These are phyloP conservation scores for Sarcophaga carnaria DNA, from an alignment of 2,888 invertebrate species.

Conservation along the genomic window DNA sequence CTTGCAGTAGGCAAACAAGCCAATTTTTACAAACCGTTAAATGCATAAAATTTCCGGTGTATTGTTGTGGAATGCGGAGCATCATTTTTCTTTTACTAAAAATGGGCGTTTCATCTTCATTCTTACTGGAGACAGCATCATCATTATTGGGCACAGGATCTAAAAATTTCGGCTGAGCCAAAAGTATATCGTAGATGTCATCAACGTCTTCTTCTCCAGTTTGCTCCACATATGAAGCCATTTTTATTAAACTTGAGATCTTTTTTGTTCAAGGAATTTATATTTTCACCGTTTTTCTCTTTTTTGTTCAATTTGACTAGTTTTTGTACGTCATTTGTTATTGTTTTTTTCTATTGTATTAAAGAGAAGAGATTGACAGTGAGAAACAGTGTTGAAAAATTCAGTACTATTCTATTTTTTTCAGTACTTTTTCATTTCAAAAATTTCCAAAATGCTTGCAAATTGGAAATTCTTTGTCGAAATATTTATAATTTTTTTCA, in stretches of 20 bases:
- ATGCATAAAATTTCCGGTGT: conserved; percentile 86
- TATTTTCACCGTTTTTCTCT: neutral
- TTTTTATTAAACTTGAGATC: conserved; percentile 17
- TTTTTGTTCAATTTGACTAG: neutral
- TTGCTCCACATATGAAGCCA: conserved; percentile 55
- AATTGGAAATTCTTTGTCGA: too few relatives aligned
- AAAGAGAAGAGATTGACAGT: neutral
- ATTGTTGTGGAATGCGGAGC: conserved; percentile 87
- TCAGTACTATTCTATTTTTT: too few relatives aligned
- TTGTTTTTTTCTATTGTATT: conserved; percentile 22
- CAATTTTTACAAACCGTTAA: conserved; percentile 91
- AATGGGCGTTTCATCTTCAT: conserved; percentile 88
- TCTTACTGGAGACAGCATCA: conserved; percentile 68
- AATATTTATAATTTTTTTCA: too few relatives aligned
- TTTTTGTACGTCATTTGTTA: conserved; percentile 15
- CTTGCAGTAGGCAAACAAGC: conserved; percentile 92
- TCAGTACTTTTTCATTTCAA: too few relatives aligned
- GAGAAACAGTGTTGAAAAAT: neutral
- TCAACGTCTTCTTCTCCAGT: conserved; percentile 18
- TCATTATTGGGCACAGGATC: conserved; percentile 66
- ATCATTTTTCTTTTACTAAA: conserved; percentile 93
- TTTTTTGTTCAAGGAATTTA: neutral
- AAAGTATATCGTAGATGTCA: conserved; percentile 37
- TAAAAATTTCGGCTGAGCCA: conserved; percentile 75
- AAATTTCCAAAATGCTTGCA: too few relatives aligned